Base-by-base conservation (phyloP, 2,888 invertebrate species). In the Stenoptilia bipunctidactyla region DNA sequence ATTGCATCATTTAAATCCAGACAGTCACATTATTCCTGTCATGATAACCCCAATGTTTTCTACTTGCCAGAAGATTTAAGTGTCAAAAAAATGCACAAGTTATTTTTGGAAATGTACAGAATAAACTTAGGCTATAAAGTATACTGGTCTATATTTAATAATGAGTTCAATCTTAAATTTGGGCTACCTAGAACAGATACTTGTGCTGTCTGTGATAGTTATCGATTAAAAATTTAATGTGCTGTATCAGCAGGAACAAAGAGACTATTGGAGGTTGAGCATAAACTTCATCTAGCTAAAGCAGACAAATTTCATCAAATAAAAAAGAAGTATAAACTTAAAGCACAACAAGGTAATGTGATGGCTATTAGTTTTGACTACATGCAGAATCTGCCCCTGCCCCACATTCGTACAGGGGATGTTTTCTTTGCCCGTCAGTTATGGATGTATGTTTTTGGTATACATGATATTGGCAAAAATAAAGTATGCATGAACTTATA, bases 311-410 rank as follows among this genome's bases (percentile, higher is more conserved):
- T n/a, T n/a, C n/a, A n/a, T n/a, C n/a, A n/a, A n/a, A n/a, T n/a
- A n/a, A n/a, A n/a, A n/a, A n/a, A n/a, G n/a, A n/a, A n/a, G n/a
- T n/a, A n/a, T n/a, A n/a, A n/a, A n/a, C n/a, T n/a, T n/a, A 20
- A 20, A 20, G 3, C 20, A 20, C 3, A 20, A 20, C 20, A 20
- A 20, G 8, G 20, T 5, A 8, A 20, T 3, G 3, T 3, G 3
- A 20, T 20, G 20, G 20, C 20, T 5, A 3, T 20, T 8, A 36
- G 27, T 10, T 43, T 45, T 15, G 45, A 45, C 27, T 43, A 38
- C 12, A 45, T 43, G 43, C 45, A 45, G 27, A 45, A 43, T 35
- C 39, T 45, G 15, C 43, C 45, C 4, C 10, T 45, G 15, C 43
- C 40, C 4, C 45, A n/a, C 43, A 45, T 34, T 20, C 36, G 34